Base-by-base conservation (phyloP, 1,140 invertebrate species). In the Drosophila parabipectinata region DNA sequence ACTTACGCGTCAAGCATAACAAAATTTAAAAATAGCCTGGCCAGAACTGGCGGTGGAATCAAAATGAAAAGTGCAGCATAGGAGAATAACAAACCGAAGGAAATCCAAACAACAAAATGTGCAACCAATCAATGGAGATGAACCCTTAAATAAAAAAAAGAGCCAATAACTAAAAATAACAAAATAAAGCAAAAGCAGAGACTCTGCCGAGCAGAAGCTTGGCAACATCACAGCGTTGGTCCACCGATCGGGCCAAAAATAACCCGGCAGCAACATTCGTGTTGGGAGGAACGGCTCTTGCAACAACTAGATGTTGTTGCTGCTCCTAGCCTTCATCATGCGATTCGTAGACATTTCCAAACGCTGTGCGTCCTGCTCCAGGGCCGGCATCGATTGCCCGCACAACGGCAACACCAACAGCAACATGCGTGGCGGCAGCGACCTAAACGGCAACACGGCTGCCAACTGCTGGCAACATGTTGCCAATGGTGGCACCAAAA, bases 311-410 rank as follows among this genome's bases (percentile, higher is more conserved):
- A 91, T 91, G 90, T 91, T 91, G 74, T 91, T 91, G 83, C 78
- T 90, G 68, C 63, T 91, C 39, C 76, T 91, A 24, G 88, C 81
- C 41, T 90, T 79, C 82, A 89, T 91, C 57, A 91, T 91, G 90
- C 61, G 87, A 90, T 90, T 84, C 88, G 88, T 90, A 80, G 90
- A 91, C 85, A 90, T 91, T 89, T 90, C 90, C 84, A 91, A 90
- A 61, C 80, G 81, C 39, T 89, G 85, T 66, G 37, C 75, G 28
- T 64, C 63, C 56, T 90, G 75, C 55, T 75, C 58, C 51, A 77
- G 59, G 45, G 75, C 78, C 47, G 83, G 75, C 37, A 62, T 73
- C 41, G 79, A 79, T 41, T 90, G 81, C 59, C 61, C 50, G 6
- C 61, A 59, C 71, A 58, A 44, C 37, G 32, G 30, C 45, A 50